These are phyloP conservation scores for Tortrix viridana DNA, from an alignment of 2,888 invertebrate genomes.

Conservation along the genomic window DNA sequence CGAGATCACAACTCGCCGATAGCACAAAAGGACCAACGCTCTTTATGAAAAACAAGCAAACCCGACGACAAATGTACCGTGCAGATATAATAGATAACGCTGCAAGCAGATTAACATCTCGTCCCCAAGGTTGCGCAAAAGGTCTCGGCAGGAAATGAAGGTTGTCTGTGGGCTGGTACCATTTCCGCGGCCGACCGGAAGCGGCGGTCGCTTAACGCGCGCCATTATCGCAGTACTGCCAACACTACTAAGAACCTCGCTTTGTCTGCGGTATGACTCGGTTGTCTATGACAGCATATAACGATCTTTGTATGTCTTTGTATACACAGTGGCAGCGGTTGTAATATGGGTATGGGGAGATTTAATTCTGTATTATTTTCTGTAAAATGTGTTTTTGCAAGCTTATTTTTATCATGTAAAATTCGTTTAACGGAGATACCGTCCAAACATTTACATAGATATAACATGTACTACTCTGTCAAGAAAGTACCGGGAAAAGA, in stretches of 20 bases:
- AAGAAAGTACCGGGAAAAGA: too few relatives aligned
- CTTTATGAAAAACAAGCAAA: not conserved
- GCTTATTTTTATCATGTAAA: too few relatives aligned
- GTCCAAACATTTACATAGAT: too few relatives aligned
- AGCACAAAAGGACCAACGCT: not conserved
- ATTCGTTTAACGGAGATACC: too few relatives aligned
- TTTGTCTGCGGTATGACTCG: constrained; percentile 17
- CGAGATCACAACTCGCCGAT: not conserved
- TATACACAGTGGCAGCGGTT: not conserved
- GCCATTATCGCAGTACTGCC: constrained; percentile 32
- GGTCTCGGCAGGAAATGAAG: constrained; percentile 34
- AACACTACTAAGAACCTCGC: constrained; percentile 27
- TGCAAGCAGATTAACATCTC: constrained; percentile 30
- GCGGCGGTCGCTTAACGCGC: constrained; percentile 32
- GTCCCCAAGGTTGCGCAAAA: constrained; percentile 25
- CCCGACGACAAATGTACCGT: not conserved
- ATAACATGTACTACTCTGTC: too few relatives aligned
- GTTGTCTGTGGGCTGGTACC: constrained; percentile 32
- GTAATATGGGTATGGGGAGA: too few relatives aligned
- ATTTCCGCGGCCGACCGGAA: constrained; percentile 33
- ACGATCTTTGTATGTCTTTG: constrained; percentile 4
- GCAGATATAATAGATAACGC: constrained; percentile 3
- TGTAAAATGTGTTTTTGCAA: too few relatives aligned
- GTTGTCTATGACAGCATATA: constrained; percentile 14
- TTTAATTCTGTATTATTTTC: too few relatives aligned